Conservation (phyloP, 2,888 invertebrate species). For the Nymphalis polychloros region DNA sequence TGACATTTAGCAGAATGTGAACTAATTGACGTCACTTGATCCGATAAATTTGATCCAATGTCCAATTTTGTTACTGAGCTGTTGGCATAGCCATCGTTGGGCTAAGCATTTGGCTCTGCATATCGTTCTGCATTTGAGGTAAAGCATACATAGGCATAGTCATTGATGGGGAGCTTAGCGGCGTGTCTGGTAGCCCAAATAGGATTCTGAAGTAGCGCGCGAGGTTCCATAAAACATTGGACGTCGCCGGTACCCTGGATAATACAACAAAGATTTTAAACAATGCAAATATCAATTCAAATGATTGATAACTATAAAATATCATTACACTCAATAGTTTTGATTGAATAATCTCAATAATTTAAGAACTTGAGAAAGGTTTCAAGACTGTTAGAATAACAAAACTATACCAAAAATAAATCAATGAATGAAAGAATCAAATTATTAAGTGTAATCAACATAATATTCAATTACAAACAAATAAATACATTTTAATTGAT, state of each 20-base stretch:
- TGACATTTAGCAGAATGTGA: slow-evolving; percentile 71
- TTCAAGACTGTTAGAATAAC: too few relatives aligned
- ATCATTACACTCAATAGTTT: slow-evolving; percentile 28
- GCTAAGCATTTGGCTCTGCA: slow-evolving; percentile 45
- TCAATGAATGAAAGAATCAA: slow-evolving; percentile 2
- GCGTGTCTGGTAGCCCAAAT: slow-evolving; percentile 72
- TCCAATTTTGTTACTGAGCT: slow-evolving; percentile 71
- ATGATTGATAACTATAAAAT: slow-evolving; percentile 29
- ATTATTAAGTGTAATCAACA: slow-evolving; percentile 12
- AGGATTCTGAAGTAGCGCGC: slow-evolving; percentile 78
- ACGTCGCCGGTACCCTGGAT: slow-evolving; percentile 79
- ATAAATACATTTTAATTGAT: slow-evolving; percentile 58
- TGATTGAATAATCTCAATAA: neutral
- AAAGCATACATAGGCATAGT: slow-evolving; percentile 75
- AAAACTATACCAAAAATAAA: too few relatives aligned
- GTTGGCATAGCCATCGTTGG: slow-evolving; percentile 59
- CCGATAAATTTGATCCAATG: slow-evolving; percentile 57
- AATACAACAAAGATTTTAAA: slow-evolving; percentile 47
- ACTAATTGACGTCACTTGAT: slow-evolving; percentile 70
- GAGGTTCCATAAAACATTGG: slow-evolving; percentile 80
- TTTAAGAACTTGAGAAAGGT: too few relatives aligned
- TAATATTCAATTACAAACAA: neutral
- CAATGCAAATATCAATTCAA: slow-evolving; percentile 53
- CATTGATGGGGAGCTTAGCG: slow-evolving; percentile 70
- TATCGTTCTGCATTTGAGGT: slow-evolving; percentile 65